Conservation (phyloP, 2,888 invertebrate genomes). For the Scaptomyza flava region DNA sequence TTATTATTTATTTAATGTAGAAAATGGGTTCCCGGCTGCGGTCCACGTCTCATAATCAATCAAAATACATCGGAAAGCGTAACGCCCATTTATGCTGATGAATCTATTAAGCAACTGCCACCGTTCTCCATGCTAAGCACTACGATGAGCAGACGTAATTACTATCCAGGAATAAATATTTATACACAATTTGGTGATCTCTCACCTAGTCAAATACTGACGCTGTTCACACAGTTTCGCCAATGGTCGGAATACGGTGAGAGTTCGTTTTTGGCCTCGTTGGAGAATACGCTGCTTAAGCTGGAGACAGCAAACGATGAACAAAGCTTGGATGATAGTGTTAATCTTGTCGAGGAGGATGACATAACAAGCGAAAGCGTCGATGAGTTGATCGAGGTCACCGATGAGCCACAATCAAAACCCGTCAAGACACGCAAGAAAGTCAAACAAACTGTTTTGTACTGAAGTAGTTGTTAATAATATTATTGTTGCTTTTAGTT, state of each 20-base stretch:
- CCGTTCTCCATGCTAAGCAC: slow-evolving; percentile 72
- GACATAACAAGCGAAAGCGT: slow-evolving; percentile 58
- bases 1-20: slow-evolving; percentile 75
- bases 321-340: slow-evolving; percentile 65
- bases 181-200: slow-evolving; percentile 90
- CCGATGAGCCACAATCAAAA: slow-evolving; percentile 13
- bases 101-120: slow-evolving; percentile 65
- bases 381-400: slow-evolving; percentile 43
- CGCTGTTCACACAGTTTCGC: slow-evolving; percentile 87
- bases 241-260: slow-evolving; percentile 88
- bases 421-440: slow-evolving; percentile 36
- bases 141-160: slow-evolving; percentile 75
- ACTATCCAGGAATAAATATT: slow-evolving; percentile 87
- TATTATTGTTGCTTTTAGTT: slow-evolving; percentile 35
- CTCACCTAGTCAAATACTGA: slow-evolving; percentile 87
- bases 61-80: slow-evolving; percentile 25
- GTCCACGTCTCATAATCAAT: slow-evolving; percentile 87
- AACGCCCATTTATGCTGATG: slow-evolving; percentile 55
- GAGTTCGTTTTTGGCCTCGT: slow-evolving; percentile 87
- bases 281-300: slow-evolving; percentile 87
- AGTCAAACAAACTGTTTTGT: slow-evolving; percentile 32
- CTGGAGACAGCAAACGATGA: slow-evolving; percentile 84
- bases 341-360: slow-evolving; percentile 79
- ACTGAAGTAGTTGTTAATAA: slow-evolving; percentile 20
- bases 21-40: slow-evolving; percentile 91